These are phyloP conservation scores for Lasioglossum morio DNA, from an alignment of 2,888 invertebrate genomes.

Conservation along the genomic window DNA sequence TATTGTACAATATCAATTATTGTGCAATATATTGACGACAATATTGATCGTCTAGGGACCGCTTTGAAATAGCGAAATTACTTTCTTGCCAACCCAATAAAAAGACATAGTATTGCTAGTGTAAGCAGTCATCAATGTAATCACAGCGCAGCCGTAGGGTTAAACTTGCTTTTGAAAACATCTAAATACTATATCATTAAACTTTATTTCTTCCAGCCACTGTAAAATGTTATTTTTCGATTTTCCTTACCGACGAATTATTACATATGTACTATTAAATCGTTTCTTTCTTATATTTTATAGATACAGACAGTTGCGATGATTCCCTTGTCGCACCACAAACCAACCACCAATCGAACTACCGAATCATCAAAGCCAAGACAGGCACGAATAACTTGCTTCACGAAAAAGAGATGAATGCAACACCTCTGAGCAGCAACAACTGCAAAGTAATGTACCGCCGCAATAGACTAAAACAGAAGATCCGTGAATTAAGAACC, in stretches of 20 bases:
- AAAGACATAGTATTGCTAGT: too few species aligned
- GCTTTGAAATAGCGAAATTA: too few species aligned
- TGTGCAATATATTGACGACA: too few species aligned
- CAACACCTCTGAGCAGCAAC: constrained; percentile 46
- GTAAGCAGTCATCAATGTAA: too few species aligned
- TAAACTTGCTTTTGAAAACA: too few species aligned
- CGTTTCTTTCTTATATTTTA: neutral
- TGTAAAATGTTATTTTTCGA: too few species aligned
- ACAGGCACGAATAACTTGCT: constrained; percentile 27
- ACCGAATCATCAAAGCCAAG: constrained; percentile 72
- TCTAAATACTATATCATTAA: too few species aligned
- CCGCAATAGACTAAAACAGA: constrained; percentile 69
- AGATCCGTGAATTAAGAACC: constrained; percentile 70
- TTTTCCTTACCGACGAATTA: neutral
- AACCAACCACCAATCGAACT: constrained; percentile 66
- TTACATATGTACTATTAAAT: neutral
- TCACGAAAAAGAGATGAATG: neutral
- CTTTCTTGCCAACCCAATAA: too few species aligned
- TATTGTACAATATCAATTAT: too few species aligned
- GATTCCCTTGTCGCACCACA: neutral
- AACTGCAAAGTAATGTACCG: constrained; percentile 67
- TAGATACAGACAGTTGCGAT: constrained; percentile 28
- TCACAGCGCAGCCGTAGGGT: too few species aligned
- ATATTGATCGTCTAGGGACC: too few species aligned
- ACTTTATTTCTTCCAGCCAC: too few species aligned